Conservation (phyloP, 2,797 vertebrate species). For the Myotis vivesi region DNA sequence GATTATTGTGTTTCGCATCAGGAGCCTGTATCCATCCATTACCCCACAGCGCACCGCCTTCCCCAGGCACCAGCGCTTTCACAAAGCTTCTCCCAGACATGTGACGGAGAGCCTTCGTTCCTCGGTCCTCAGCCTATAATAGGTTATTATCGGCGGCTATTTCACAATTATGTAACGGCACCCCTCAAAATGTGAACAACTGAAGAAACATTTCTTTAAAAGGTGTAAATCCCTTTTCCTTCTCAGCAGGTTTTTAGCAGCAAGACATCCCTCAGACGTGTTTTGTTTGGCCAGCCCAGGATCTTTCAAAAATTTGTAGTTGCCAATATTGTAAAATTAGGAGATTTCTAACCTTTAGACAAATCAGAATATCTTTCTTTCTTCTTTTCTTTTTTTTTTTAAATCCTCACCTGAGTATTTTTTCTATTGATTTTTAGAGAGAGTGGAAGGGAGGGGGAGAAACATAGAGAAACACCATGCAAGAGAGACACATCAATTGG, state of each 20-base stretch:
- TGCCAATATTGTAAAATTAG: neutral
- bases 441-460: too few relatives aligned
- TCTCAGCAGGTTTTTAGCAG: slow-evolving; percentile 37
- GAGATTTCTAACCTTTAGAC: neutral
- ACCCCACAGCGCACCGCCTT: neutral
- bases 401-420: too few relatives aligned
- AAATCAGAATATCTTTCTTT: neutral
- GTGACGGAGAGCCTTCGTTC: neutral
- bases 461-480: too few relatives aligned
- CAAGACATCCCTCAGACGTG: neutral
- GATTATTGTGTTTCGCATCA: slow-evolving; percentile 31
- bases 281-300: neutral
- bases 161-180: neutral
- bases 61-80: neutral
- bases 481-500: too few relatives aligned
- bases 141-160: neutral
- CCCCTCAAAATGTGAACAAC: neutral
- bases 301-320: neutral
- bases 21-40: neutral
- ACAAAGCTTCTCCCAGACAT: neutral
- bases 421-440: too few relatives aligned
- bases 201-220: slow-evolving; percentile 13
- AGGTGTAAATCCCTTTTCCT: slow-evolving; percentile 54
- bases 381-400: too few relatives aligned
- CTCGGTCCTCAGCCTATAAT: neutral